Conservation (phyloP, 2,888 invertebrate species). For the Pteria penguin region DNA sequence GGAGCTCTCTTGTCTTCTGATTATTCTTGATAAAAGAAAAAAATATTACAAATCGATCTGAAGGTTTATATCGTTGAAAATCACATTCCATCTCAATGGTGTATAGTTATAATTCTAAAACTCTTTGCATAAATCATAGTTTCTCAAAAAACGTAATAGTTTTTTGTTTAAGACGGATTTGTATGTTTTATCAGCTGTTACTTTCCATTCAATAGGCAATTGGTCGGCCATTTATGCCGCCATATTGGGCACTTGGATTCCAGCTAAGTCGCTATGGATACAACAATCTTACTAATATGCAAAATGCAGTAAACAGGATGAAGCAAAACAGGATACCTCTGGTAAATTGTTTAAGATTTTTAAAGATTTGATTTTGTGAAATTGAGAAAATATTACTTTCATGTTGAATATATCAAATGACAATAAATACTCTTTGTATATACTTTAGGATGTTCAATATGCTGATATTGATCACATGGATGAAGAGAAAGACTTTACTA, state of each 20-base stretch:
- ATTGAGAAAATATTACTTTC: too few species aligned
- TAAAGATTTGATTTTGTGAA: too few species aligned
- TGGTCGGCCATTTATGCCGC: constrained; percentile 90
- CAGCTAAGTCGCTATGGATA: constrained; percentile 87
- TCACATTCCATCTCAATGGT: too few species aligned
- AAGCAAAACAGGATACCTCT: constrained; percentile 71
- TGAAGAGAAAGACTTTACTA: constrained; percentile 73
- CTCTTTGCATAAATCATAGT: too few species aligned
- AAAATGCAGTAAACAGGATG: constrained; percentile 72
- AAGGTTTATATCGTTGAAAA: too few species aligned
- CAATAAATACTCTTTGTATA: background rate
- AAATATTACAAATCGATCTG: too few species aligned
- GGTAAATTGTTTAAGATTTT: constrained; percentile 56
- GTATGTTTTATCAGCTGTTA: background rate
- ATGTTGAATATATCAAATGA: too few species aligned
- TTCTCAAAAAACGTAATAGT: too few species aligned
- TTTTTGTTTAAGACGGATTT: too few species aligned
- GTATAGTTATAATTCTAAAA: too few species aligned
- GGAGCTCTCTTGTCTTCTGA: too few species aligned
- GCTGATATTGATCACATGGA: constrained; percentile 78
- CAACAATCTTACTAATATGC: constrained; percentile 64
- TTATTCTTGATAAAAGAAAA: too few species aligned
- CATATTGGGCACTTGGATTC: constrained; percentile 93
- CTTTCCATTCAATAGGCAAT: constrained; percentile 79
- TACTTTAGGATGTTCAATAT: constrained; percentile 77